These are phyloP conservation scores for Cryptocheilus praepositus DNA, from an alignment of 2,888 invertebrate species.

Conservation along the genomic window DNA sequence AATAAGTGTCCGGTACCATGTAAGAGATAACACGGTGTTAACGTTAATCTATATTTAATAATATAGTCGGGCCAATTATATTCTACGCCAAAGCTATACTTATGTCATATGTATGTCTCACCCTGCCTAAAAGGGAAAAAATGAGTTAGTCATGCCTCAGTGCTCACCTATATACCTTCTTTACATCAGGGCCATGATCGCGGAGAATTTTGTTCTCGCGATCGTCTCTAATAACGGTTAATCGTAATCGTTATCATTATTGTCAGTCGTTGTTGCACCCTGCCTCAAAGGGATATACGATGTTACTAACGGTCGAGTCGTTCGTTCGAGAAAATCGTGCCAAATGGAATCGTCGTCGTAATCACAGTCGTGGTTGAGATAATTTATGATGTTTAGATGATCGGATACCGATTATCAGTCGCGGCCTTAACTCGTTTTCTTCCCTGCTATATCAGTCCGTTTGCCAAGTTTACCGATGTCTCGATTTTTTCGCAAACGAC, in stretches of 20 bases:
- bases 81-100: conserved; percentile 50
- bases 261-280: conserved; percentile 63
- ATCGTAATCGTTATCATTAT: conserved; percentile 59
- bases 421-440: too few species aligned
- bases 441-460: too few species aligned
- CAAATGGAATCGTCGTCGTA: not conserved
- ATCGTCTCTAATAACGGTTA: conserved; percentile 48
- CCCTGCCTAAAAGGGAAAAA: conserved; percentile 66
- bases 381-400: too few species aligned
- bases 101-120: conserved; percentile 52
- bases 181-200: conserved; percentile 55
- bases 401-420: too few species aligned
- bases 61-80: conserved; percentile 57
- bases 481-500: conserved; percentile 10
- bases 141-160: conserved; percentile 66
- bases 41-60: conserved; percentile 34
- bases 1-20: conserved; percentile 13
- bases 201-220: conserved; percentile 33
- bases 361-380: too few species aligned
- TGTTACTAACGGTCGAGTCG: conserved; percentile 50
- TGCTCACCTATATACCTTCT: conserved; percentile 62
- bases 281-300: conserved; percentile 66
- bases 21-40: conserved; percentile 17
- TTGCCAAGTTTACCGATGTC: too few species aligned
- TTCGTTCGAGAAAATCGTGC: not conserved